A percentile compares a stretch with the other conserved stretches of the same genome.
These are phyloP conservation scores for Pampusana beccarii DNA, from an alignment of 2,113 vertebrate species.

Conservation along the genomic window DNA sequence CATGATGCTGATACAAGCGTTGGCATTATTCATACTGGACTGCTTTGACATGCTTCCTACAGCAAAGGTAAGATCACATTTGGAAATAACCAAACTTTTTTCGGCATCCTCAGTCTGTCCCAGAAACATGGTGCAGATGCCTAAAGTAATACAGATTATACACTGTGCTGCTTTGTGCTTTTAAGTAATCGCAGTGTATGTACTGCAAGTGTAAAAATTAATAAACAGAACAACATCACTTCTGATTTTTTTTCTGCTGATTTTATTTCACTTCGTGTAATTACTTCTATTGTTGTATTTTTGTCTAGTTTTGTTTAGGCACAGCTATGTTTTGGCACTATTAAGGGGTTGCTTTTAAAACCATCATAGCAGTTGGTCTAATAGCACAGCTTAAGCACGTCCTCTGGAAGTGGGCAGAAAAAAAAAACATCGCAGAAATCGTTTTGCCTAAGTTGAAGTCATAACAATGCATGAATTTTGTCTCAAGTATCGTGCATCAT, in stretches of 20 bases:
- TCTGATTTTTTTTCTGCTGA: not conserved
- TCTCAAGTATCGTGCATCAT: not conserved
- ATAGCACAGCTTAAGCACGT: not conserved
- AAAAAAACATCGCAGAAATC: not conserved
- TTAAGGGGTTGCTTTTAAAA: not conserved
- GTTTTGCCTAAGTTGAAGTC: not conserved
- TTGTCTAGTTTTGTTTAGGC: not conserved
- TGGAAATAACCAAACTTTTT: not conserved
- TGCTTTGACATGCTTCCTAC: slow-evolving; percentile 85
- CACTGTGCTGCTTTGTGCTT: not conserved
- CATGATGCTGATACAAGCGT: slow-evolving; percentile 89
- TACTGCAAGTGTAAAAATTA: not conserved
- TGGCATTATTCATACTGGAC: slow-evolving; percentile 89
- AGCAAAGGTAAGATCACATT: slow-evolving; percentile 78
- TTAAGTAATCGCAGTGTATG: not conserved
- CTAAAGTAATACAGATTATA: not conserved
- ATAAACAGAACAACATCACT: not conserved
- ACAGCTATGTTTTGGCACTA: not conserved
- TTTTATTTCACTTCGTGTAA: not conserved
- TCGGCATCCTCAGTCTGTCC: too few relatives aligned
- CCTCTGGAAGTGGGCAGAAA: not conserved
- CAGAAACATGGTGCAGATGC: not conserved
- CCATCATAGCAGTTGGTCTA: not conserved
- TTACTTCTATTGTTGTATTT: not conserved
- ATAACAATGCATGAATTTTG: not conserved